A percentile compares a stretch with the other conserved stretches of the same genome.
Evolutionary conservation across 2,113 vertebrate species (phyloP).

Genomic region (Melanerpes aurifrons): DNA sequence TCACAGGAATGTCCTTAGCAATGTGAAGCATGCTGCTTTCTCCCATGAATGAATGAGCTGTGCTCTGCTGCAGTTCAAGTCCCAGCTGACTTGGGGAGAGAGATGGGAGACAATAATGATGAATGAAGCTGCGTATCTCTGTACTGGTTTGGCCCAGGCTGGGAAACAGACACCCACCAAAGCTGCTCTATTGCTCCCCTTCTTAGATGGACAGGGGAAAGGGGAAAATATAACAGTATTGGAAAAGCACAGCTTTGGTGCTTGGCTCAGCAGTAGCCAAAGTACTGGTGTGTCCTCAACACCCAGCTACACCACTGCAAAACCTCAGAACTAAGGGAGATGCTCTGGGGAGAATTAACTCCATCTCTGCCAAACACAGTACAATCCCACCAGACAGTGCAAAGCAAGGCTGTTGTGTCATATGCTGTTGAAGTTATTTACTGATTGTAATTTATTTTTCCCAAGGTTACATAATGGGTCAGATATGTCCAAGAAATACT

Average conservation of each 20-base stretch:
- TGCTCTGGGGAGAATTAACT: too few species aligned
- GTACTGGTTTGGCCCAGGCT: too few species aligned
- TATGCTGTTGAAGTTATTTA: conserved; percentile 50
- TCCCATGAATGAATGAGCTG: conserved; percentile 47
- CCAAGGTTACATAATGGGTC: conserved; percentile 25
- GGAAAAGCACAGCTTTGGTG: too few species aligned
- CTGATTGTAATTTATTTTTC: not conserved
- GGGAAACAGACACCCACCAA: too few species aligned
- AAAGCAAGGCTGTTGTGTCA: conserved; percentile 2
- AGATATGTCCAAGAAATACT: conserved; percentile 26
- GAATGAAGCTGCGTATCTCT: conserved; percentile 15
- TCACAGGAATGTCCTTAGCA: not conserved
- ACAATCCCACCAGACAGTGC: conserved; percentile 11
- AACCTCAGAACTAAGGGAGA: too few species aligned
- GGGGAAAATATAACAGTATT: too few species aligned
- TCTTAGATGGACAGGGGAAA: too few species aligned
- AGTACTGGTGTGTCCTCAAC: too few species aligned
- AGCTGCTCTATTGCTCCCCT: too few species aligned
- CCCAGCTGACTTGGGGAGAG: not conserved
- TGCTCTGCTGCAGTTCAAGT: not conserved
- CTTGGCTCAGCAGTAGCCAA: too few species aligned
- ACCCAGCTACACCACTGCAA: too few species aligned
- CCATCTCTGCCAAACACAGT: too few species aligned
- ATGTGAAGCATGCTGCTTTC: conserved; percentile 8
- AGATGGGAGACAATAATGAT: conserved; percentile 30